Evolutionary conservation across 2,888 invertebrate genomes (phyloP).

Genomic region (Conus canariensis): DNA sequence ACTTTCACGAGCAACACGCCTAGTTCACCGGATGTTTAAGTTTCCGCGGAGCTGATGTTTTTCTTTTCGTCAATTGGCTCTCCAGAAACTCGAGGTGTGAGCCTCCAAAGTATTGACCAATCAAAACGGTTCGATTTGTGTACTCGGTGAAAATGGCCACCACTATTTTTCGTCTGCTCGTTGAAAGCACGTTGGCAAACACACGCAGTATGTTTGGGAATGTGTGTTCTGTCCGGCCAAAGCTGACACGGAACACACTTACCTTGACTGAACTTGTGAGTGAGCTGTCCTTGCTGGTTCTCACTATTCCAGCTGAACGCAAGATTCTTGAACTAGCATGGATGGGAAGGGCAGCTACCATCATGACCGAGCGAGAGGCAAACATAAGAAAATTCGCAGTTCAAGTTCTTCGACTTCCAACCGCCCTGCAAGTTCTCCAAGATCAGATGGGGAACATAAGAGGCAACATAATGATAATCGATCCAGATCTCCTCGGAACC

Average conservation of each 20-base stretch:
- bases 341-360: neutral
- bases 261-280: neutral
- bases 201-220: neutral
- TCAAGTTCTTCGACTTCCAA: neutral
- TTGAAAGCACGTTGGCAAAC: neutral
- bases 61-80: neutral
- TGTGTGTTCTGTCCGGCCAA: neutral
- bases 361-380: neutral
- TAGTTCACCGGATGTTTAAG: neutral
- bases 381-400: neutral
- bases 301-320: neutral
- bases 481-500: neutral
- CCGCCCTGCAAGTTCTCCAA: neutral
- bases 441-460: neutral
- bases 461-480: neutral
- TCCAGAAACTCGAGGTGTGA: neutral
- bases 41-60: neutral
- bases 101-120: neutral
- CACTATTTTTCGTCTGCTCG: neutral
- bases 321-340: neutral
- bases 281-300: neutral
- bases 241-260: neutral
- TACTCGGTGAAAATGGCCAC: neutral
- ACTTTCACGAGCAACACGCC: slow-evolving; percentile 20
- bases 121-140: slow-evolving; percentile 2